Conservation (phyloP, 1,140 invertebrate species). For the Apis cerana region DNA sequence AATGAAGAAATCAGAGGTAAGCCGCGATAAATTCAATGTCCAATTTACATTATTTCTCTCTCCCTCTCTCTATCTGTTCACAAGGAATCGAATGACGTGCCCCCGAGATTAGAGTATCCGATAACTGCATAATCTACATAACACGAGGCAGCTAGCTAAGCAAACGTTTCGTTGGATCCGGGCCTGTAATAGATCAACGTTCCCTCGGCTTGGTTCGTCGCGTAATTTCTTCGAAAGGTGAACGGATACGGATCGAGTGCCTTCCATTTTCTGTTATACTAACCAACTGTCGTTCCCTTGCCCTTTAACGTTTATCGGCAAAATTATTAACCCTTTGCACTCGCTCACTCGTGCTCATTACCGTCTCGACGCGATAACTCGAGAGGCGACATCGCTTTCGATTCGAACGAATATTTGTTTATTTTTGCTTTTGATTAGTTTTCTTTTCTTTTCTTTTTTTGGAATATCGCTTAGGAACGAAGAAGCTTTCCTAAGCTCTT, state of each 20-base stretch:
- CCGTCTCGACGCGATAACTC: no score
- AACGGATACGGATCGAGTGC: neutral
- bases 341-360: no score
- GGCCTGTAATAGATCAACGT: slow-evolving; percentile 29
- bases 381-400: no score
- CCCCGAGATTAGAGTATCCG: slow-evolving; percentile 12
- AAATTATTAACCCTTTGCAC: no score
- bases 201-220: neutral
- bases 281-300: no score
- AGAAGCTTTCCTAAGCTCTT: no score
- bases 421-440: no score
- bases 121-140: slow-evolving; percentile 34
- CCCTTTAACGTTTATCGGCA: no score
- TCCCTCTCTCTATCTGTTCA: no score
- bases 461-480: no score
- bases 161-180: slow-evolving; percentile 24
- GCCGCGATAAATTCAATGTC: slow-evolving; percentile 23
- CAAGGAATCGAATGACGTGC: neutral
- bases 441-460: no score
- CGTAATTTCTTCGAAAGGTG: neutral
- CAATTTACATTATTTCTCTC: slow-evolving; percentile 24
- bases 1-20: slow-evolving; percentile 22
- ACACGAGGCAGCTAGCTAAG: slow-evolving; percentile 33
- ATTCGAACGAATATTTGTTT: no score
- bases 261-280: neutral